Percentiles rank a stretch among this genome's conserved stretches.
Conservation (phyloP, 2,113 vertebrate species). For the Nesogale talazaci region DNA sequence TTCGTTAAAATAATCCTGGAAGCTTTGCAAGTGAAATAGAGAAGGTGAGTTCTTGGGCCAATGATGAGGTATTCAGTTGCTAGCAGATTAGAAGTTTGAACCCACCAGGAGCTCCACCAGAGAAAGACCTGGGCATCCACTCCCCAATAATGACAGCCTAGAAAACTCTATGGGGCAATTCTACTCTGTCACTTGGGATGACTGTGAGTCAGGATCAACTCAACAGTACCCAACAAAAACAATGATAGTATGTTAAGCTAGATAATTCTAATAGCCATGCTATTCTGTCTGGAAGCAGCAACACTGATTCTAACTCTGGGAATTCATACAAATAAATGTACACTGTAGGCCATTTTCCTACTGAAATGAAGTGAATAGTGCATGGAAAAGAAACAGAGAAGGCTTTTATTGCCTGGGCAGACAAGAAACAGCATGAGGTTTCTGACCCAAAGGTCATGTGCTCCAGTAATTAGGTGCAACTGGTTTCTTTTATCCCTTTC, state of each 20-base stretch:
- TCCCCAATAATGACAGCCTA: not conserved
- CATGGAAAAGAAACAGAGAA: no score
- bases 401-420: no score
- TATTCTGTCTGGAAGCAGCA: not conserved
- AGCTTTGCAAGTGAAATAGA: not conserved
- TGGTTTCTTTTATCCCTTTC: no score
- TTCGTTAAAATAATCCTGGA: not conserved
- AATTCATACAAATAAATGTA: not conserved
- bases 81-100: not conserved
- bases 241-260: not conserved
- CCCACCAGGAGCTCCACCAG: not conserved
- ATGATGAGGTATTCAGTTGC: not conserved
- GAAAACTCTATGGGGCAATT: not conserved
- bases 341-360: no score
- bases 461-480: no score
- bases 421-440: no score
- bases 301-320: not conserved
- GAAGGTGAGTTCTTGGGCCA: not conserved
- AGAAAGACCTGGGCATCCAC: not conserved
- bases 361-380: no score
- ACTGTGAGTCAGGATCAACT: not conserved
- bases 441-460: no score
- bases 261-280: not conserved
- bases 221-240: not conserved
- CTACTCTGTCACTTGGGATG: not conserved